Evolutionary conservation across 2,797 vertebrate genomes (phyloP), one percentile per base, ranked within the genome.

Genomic region (Takifugu rubripes): DNA sequence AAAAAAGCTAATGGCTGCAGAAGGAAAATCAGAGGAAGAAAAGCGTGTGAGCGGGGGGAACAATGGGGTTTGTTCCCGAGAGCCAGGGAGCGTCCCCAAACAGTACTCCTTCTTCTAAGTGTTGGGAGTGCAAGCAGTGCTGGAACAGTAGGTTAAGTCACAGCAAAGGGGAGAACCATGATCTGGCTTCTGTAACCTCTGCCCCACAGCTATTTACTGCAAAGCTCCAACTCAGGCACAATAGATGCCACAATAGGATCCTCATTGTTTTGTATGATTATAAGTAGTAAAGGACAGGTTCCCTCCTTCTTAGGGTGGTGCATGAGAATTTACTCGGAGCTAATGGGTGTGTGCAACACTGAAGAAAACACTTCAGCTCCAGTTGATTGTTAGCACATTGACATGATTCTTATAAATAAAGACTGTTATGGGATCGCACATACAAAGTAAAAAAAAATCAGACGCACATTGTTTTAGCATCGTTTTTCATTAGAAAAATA

Each of bases 51-150:
- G 72, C 2, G 1, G 1, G 44, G 72, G 63, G 74, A 90, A 91
- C 89, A 92, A 92, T 91, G 68, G 88, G 72, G 75, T 84, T 83
- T 86, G 84, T 87, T 85, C 84, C 78, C 81, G 66, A 75, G 66
- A 84, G 75, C 82, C 68, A 80, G 80, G 81, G 80, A 87, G 75
- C 69, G 59, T 85, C 75, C 66, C 67, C 77, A 72, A 77, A 83
- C 84, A 74, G 56, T 59, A n/a, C 75, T 78, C 73, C 66, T 86
- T 86, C 83, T 81, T 86, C 75, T 64, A 81, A 77, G 75, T 82
- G 77, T 17, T 45, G 74, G 78, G 82, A 74, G 81, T 76, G 70
- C 57, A 54, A 62, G 79, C 78, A 69, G 61, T 70, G 70, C 49
- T 75, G 60, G 61, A 81, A 66, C 69, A 72, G 53, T 72, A 58